Evolutionary conservation across 2,797 vertebrate species (phyloP), one percentile per base, ranked within the genome.

Genomic region (Pristis pectinata): DNA sequence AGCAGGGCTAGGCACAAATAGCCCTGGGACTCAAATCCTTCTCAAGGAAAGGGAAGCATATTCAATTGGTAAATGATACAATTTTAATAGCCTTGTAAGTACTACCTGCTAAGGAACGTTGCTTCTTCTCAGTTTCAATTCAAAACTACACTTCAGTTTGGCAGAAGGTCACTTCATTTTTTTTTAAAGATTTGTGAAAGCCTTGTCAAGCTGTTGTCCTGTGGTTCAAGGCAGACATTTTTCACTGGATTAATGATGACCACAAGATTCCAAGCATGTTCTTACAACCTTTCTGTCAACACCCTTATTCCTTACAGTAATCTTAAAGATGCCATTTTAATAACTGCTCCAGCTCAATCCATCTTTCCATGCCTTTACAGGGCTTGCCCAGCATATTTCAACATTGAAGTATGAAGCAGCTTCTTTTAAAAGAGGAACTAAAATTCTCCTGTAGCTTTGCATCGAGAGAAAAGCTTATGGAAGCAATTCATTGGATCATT

Each of bases 131-230:
- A 87, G 53, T 83, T 59, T 8, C 83, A 59, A 87, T 59, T 87
- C 59, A 87, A 53, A 87, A 87, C 30, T 87, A 53, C 27, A 87
- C 6, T 87, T 83, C 83, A 59, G 83, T 87, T 34, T 34, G 34
- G 49, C 83, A 87, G 83, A 59, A 87, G 83, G 30, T 87, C 83
- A 87, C 87, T 59, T 53, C 53, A 53, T n/a, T 79, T n/a, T 37
- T 4, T n/a, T 44, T 1, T 85, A 59, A 49, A 59, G 27, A 87
- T 59, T 13, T 87, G 83, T 87, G 49, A 59, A 59, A 87, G 49
- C 8, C 70, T 87, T 87, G 83, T 87, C 83, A 87, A 59, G 49
- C 49, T 87, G 53, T 83, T 87, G 83, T 34, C 27, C 87, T 34
- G 30, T 1, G 53, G 34, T 87, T 87, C 83, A 87, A 24, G 34